These are phyloP conservation scores for Eudiplozoon nipponicum DNA, from an alignment of 2,888 invertebrate genomes.

Conservation along the genomic window DNA sequence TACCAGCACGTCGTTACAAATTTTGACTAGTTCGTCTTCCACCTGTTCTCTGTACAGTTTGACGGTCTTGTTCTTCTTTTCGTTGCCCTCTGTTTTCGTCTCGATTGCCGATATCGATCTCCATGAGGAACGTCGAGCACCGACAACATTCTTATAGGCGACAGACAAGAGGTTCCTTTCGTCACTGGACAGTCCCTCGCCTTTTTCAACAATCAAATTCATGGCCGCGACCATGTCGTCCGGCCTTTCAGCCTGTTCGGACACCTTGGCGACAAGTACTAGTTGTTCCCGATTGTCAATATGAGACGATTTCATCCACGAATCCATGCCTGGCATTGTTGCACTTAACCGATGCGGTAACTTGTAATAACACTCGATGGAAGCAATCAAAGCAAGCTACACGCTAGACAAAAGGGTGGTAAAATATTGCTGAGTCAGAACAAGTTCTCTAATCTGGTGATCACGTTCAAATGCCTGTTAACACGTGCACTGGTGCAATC, in stretches of 20 bases:
- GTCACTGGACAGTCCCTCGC: slow-evolving; percentile 72
- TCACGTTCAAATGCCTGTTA: no score
- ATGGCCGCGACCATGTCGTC: slow-evolving; percentile 96
- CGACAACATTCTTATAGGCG: slow-evolving; percentile 94
- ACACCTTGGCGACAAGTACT: slow-evolving; percentile 92
- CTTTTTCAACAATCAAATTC: slow-evolving; percentile 51
- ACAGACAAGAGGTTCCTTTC: slow-evolving; percentile 82
- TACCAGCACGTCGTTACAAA: slow-evolving; percentile 80
- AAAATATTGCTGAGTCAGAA: no score
- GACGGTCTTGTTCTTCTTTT: slow-evolving; percentile 69
- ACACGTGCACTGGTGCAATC: no score
- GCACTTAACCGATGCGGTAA: no score
- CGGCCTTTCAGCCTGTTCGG: slow-evolving; percentile 92
- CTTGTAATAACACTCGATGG: no score
- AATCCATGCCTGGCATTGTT: no score
- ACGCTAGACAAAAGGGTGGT: no score
- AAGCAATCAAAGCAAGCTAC: no score
- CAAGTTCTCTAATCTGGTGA: no score
- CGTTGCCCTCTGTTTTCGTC: slow-evolving; percentile 77
- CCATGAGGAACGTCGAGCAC: slow-evolving; percentile 81
- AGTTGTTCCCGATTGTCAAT: slow-evolving; percentile 72
- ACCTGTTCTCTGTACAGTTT: slow-evolving; percentile 69
- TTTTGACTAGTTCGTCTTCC: slow-evolving; percentile 71
- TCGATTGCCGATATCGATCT: slow-evolving; percentile 83
- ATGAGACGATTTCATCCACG: no score